Percentiles rank a stretch among this genome's conserved stretches.
Conservation (phyloP, 2,888 invertebrate species). For the Drosophila hawaiiensis region DNA sequence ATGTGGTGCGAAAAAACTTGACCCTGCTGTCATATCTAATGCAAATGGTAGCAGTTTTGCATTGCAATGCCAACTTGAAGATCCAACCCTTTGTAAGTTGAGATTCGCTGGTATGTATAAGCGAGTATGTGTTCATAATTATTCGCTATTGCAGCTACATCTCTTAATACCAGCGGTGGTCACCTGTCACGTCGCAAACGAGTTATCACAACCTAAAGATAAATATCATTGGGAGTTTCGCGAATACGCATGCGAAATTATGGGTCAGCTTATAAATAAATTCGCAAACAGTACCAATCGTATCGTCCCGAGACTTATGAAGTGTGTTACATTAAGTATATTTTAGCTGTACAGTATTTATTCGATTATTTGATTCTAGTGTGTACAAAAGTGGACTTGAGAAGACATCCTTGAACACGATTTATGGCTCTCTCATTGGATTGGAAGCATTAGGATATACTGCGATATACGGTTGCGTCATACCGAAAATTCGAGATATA, state of each 20-base stretch:
- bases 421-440: constrained; percentile 3
- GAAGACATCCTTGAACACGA: background rate
- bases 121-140: background rate
- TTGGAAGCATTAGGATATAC: background rate
- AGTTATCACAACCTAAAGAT: fast-evolving
- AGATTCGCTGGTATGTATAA: background rate
- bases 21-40: background rate
- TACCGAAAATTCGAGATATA: background rate
- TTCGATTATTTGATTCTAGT: background rate
- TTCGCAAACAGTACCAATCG: background rate
- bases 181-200: background rate
- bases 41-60: background rate
- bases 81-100: background rate
- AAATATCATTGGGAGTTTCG: fast-evolving
- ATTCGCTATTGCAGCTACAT: background rate
- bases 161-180: background rate
- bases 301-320: background rate
- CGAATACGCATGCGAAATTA: background rate
- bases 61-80: background rate
- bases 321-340: background rate
- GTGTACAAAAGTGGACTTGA: background rate
- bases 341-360: too few relatives aligned
- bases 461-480: background rate
- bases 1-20: background rate
- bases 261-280: background rate